These are phyloP conservation scores for Lasaia peninsularis DNA, from an alignment of 1,140 invertebrate species.

Conservation along the genomic window DNA sequence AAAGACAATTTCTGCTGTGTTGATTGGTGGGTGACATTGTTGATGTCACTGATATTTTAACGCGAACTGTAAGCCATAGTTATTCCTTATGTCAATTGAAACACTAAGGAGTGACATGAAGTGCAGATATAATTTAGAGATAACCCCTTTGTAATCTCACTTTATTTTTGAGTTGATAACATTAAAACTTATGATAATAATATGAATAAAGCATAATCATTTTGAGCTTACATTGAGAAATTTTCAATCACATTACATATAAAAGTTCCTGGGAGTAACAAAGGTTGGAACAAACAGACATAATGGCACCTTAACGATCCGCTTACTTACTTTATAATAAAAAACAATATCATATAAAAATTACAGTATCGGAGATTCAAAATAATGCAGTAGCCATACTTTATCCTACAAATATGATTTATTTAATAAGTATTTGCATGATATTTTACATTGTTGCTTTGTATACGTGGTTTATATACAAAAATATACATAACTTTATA, in stretches of 20 bases:
- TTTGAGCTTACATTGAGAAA: slow-evolving; percentile 37
- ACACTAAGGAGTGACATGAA: no score
- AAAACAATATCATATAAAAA: slow-evolving; percentile 68
- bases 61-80: no score
- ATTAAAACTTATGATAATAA: slow-evolving; percentile 4
- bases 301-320: slow-evolving; percentile 71
- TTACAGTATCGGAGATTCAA: slow-evolving; percentile 70
- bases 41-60: no score
- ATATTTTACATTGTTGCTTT: slow-evolving; percentile 66
- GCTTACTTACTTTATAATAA: slow-evolving; percentile 60
- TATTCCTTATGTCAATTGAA: no score
- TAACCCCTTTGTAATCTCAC: background rate
- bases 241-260: slow-evolving; percentile 17
- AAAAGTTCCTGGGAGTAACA: slow-evolving; percentile 19
- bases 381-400: slow-evolving; percentile 46
- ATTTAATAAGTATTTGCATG: slow-evolving; percentile 51
- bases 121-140: no score
- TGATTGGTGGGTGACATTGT: no score
- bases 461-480: slow-evolving; percentile 71
- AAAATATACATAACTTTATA: slow-evolving; percentile 72
- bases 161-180: background rate
- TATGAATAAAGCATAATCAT: slow-evolving; percentile 9
- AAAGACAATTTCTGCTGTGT: no score
- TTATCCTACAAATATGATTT: slow-evolving; percentile 36
- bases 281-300: slow-evolving; percentile 38